Evolutionary conservation across 2,888 invertebrate genomes (phyloP).

Genomic region (Empis livida): DNA sequence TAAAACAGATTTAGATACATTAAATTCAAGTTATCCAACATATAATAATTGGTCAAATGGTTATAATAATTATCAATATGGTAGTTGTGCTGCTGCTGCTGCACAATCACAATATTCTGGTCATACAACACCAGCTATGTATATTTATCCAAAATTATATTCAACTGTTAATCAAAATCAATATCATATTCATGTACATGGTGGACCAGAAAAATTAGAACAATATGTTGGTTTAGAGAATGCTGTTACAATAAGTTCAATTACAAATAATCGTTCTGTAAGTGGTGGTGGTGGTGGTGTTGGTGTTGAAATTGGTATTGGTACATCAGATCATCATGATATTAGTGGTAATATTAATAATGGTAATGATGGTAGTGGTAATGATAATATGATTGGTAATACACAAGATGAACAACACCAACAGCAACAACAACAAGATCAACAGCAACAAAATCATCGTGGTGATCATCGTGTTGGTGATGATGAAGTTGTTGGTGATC

Average conservation of each 20-base stretch:
- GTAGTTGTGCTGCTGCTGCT: slow-evolving; percentile 36
- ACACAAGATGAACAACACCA: slow-evolving; percentile 8
- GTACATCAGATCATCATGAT: slow-evolving; percentile 27
- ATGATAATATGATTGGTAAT: background rate
- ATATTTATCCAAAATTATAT: slow-evolving; percentile 64
- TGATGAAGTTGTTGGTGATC: slow-evolving; percentile 34
- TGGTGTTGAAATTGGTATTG: slow-evolving; percentile 43
- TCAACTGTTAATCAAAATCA: slow-evolving; percentile 79
- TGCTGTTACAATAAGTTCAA: slow-evolving; percentile 45
- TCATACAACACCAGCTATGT: slow-evolving; percentile 46
- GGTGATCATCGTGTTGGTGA: slow-evolving; percentile 3
- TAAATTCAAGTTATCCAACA: slow-evolving; percentile 25
- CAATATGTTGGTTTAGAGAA: slow-evolving; percentile 47
- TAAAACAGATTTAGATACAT: slow-evolving; percentile 29
- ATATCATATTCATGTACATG: slow-evolving; percentile 68
- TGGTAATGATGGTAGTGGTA: slow-evolving; percentile 5
- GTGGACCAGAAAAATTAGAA: slow-evolving; percentile 49
- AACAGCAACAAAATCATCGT: background rate
- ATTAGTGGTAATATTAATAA: slow-evolving; percentile 1
- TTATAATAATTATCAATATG: slow-evolving; percentile 60
- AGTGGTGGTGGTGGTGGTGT: too few relatives aligned
- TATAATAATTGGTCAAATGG: slow-evolving; percentile 43
- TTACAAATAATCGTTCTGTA: slow-evolving; percentile 29
- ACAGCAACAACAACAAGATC: slow-evolving; percentile 10
- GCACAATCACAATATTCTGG: slow-evolving; percentile 25